phyloP scores from a whole-genome alignment of 2,113 vertebrate genomes.

The Mustela lutreola region DNA sequence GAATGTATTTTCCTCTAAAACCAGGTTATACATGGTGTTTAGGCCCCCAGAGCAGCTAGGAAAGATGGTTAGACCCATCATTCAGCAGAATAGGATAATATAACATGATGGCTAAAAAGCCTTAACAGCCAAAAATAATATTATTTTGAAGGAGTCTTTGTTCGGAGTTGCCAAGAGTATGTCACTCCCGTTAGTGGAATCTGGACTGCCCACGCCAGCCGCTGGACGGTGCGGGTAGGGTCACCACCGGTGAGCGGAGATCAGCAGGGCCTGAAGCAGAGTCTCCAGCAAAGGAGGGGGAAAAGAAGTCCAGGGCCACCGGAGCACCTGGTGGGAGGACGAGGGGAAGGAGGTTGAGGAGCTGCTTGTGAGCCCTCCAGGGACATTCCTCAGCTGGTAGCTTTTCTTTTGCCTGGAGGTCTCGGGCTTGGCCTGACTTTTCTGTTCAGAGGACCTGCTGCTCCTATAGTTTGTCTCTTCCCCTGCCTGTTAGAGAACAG shows the following conservation, averaged over 20 bases:
- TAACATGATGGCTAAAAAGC: neutral
- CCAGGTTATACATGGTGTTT: neutral
- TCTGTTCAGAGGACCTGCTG: neutral
- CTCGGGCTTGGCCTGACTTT: neutral
- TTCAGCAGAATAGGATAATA: neutral
- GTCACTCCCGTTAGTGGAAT: neutral
- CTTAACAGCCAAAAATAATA: neutral
- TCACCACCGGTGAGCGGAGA: neutral
- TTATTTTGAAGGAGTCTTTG: neutral
- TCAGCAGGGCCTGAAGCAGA: neutral
- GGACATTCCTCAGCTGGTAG: neutral
- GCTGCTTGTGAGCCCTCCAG: neutral
- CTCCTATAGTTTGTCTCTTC: neutral
- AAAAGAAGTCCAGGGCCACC: neutral
- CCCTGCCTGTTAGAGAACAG: neutral
- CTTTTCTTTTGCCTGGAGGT: neutral
- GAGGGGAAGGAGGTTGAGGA: neutral
- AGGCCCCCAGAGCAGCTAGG: neutral
- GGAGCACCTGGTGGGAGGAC: neutral
- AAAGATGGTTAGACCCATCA: neutral
- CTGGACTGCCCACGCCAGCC: neutral
- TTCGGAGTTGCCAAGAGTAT: neutral
- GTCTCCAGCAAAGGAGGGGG: neutral
- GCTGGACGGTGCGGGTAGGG: neutral
- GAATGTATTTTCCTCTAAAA: constrained; percentile 20